Evolutionary conservation across 2,797 vertebrate genomes (phyloP).

Genomic region (Poliocrania exsul): DNA sequence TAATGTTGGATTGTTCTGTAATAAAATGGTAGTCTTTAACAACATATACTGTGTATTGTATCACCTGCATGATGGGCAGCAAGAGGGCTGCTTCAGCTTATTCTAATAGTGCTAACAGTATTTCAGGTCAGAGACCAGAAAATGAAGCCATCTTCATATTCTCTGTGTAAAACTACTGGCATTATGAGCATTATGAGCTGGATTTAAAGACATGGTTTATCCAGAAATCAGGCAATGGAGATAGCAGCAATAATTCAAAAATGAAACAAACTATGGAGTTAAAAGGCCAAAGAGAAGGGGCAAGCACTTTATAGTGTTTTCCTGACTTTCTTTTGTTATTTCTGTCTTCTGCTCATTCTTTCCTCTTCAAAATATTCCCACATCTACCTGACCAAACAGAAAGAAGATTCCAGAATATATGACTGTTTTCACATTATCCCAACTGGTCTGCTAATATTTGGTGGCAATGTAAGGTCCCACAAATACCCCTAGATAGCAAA

Average conservation of each 20-base stretch:
- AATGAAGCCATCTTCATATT: background rate
- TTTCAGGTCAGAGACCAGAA: background rate
- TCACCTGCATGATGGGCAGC: background rate
- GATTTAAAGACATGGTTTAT: background rate
- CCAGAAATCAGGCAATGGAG: background rate
- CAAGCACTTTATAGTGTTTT: background rate
- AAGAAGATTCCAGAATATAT: background rate
- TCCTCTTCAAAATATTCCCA: background rate
- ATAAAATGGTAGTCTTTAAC: background rate
- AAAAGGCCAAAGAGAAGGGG: background rate
- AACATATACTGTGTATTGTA: background rate
- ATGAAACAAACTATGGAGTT: background rate
- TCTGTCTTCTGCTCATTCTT: background rate
- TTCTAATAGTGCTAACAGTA: background rate
- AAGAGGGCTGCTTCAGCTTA: background rate
- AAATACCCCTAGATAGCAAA: background rate
- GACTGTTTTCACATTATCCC: background rate
- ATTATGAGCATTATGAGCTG: background rate
- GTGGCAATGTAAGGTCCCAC: background rate
- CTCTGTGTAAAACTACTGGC: accelerated
- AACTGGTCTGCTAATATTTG: background rate
- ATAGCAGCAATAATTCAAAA: background rate
- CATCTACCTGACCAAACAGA: background rate
- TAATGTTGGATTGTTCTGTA: background rate
- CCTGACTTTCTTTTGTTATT: background rate